These are phyloP conservation scores for Synanthedon tipuliformis DNA, from an alignment of 2,888 invertebrate genomes.

Conservation along the genomic window DNA sequence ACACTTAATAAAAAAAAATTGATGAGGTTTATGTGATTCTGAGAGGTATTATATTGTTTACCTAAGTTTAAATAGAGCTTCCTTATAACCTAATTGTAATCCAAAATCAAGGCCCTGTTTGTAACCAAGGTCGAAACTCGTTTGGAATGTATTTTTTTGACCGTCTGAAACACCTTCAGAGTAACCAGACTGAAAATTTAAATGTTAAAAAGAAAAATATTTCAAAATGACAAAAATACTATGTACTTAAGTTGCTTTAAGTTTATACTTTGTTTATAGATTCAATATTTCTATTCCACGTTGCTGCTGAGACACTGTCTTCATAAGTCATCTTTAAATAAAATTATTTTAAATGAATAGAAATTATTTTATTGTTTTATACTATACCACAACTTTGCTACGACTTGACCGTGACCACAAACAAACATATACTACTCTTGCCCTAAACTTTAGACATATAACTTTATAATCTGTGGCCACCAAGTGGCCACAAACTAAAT, in stretches of 20 bases:
- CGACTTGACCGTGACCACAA: too few relatives aligned
- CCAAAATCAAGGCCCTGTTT: constrained; percentile 73
- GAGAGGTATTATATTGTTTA: too few relatives aligned
- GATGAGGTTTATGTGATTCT: not conserved
- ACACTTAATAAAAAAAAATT: too few relatives aligned
- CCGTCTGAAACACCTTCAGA: constrained; percentile 78
- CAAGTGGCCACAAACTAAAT: too few relatives aligned
- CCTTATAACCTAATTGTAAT: constrained; percentile 60
- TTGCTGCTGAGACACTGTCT: constrained; percentile 27
- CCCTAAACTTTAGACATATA: too few relatives aligned
- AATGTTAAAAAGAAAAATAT: not conserved
- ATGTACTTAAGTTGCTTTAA: not conserved
- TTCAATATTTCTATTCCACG: constrained; percentile 28
- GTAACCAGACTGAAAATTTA: constrained; percentile 68
- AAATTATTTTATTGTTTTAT: too few relatives aligned
- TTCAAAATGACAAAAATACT: not conserved
- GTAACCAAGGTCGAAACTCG: constrained; percentile 78
- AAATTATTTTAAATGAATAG: too few relatives aligned
- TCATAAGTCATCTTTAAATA: not conserved
- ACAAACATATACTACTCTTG: too few relatives aligned
- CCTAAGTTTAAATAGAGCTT: not conserved
- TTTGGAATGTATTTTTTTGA: constrained; percentile 72
- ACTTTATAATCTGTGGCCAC: too few relatives aligned
- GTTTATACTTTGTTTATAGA: constrained; percentile 32
- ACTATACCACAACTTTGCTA: too few relatives aligned